Evolutionary conservation across 2,113 vertebrate species (phyloP), one percentile per base, ranked within the genome.

Genomic region (Loxodonta africana): DNA sequence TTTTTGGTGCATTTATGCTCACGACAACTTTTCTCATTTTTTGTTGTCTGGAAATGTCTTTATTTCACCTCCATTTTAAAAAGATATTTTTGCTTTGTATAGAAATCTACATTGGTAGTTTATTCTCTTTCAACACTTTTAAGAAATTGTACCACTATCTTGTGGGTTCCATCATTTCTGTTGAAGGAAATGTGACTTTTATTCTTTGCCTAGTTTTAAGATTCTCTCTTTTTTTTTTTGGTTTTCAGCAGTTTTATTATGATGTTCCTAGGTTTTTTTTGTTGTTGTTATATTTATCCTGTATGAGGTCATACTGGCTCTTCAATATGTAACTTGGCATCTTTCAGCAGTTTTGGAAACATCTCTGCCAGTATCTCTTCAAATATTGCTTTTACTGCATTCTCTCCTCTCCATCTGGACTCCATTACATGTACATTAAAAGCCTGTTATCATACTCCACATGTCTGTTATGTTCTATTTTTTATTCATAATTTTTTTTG

Each of bases 1-100:
- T 81, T 23, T 87, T 92, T 51, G 48, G 53, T 44, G 2, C 5
- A n/a, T 96, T 93, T 88, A 12, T 88, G n/a, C 28, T 88, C 46
- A 73, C 94, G 37, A 81, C 12, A 65, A 71, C 76, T 80, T 90
- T 25, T 74, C 51, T 80, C 37, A 28, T 30, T 81, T 85, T 74
- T 80, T 90, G 80, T 80, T 65, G 20, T 74, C 37, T 84, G 11
- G 26, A 91, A 96, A 80, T 97, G 67, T 80, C 63, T 93, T 96
- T 74, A 83, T 96, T 87, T 92, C 86, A 74, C n/a, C 25, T 81
- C 84, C 28, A 62, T 8, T 95, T 81, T 77, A 84, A 46, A 88
- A 92, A 82, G 14, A 46, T 82, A 28, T 71, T 94, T 95, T 94
- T 90, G 67, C 8, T 93, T 88, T 90, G 14, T 71, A 71, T 14